Conservation (phyloP, 2,113 vertebrate species). For the Puffinus mauretanicus region DNA sequence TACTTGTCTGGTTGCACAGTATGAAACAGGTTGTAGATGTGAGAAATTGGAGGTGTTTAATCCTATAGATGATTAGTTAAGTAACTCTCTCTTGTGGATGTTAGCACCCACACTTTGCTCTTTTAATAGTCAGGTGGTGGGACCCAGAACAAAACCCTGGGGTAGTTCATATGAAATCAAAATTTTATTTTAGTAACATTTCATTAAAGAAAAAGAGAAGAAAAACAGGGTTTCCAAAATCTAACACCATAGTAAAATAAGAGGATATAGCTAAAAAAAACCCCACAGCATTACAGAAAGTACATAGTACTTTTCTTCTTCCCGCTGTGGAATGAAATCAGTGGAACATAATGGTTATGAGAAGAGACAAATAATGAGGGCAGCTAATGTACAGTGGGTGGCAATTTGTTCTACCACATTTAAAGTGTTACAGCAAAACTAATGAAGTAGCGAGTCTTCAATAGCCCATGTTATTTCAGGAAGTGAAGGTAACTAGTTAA, state of each 20-base stretch:
- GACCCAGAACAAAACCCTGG: background rate
- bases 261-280: fast-evolving
- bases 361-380: background rate
- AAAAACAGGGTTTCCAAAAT: background rate
- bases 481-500: background rate
- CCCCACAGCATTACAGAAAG: background rate
- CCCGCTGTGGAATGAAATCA: background rate
- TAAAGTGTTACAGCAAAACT: background rate
- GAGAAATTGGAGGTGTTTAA: background rate
- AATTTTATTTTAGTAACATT: background rate
- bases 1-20: background rate
- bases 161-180: background rate
- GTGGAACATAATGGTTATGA: background rate
- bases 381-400: background rate
- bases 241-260: background rate
- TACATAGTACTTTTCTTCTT: background rate
- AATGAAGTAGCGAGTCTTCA: background rate
- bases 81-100: background rate
- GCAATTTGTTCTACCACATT: background rate
- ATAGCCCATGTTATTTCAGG: background rate
- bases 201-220: background rate
- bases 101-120: background rate
- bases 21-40: background rate
- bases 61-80: background rate
- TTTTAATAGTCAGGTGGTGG: background rate